Conservation (phyloP, 2,888 invertebrate species). For the Philonicus albiceps region DNA sequence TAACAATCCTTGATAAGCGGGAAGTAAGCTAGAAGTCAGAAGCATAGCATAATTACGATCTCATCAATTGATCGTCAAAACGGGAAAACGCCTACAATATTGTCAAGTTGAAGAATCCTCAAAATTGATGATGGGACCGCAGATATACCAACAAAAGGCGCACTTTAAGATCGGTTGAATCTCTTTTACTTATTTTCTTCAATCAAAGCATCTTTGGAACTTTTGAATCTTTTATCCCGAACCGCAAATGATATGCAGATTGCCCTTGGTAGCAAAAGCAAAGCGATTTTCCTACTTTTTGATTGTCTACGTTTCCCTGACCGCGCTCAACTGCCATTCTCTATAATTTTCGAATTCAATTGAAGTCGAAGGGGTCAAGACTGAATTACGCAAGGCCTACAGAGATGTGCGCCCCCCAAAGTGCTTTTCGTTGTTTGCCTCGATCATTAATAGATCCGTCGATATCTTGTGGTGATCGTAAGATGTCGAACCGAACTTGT, state of each 20-base stretch:
- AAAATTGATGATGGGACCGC: not conserved
- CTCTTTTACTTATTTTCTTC: not conserved
- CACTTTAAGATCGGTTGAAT: not conserved
- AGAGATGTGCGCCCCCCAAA: not conserved
- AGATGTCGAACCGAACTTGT: not conserved
- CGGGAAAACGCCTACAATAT: not conserved
- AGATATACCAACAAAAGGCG: not conserved
- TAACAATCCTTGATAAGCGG: not conserved
- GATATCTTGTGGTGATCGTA: not conserved
- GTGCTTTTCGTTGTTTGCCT: slow-evolving; percentile 13
- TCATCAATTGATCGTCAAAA: not conserved
- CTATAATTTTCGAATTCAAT: not conserved
- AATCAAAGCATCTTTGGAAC: not conserved
- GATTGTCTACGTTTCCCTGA: not conserved
- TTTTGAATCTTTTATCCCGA: not conserved
- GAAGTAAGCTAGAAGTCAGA: not conserved
- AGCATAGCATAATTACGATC: not conserved
- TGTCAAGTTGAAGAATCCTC: not conserved
- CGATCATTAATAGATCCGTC: slow-evolving; percentile 10
- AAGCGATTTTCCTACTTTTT: not conserved
- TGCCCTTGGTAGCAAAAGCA: not conserved
- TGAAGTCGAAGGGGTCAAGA: not conserved
- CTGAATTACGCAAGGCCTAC: not conserved
- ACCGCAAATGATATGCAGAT: not conserved
- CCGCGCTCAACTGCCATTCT: not conserved